These are phyloP conservation scores for Sycophaga agraensis DNA, from an alignment of 1,140 invertebrate species.

Conservation along the genomic window DNA sequence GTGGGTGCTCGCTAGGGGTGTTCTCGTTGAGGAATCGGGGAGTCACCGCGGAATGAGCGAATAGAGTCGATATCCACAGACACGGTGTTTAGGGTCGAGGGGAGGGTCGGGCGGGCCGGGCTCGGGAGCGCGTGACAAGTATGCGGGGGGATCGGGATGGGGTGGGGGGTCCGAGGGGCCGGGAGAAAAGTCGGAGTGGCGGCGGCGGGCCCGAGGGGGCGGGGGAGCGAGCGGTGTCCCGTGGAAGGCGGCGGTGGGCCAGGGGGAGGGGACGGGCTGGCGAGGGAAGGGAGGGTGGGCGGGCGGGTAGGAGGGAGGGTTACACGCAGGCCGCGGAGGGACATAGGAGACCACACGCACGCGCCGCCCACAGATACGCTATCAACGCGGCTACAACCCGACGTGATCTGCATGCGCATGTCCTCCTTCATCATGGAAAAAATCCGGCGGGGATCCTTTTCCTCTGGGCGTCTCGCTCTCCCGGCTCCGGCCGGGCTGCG, in stretches of 20 bases:
- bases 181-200: background rate
- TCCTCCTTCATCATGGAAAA: constrained; percentile 34
- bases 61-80: too few species aligned
- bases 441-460: constrained; percentile 11
- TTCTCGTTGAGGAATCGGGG: too few species aligned
- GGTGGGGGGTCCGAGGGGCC: background rate
- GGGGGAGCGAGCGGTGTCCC: background rate
- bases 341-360: constrained; percentile 55
- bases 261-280: background rate
- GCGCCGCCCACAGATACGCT: constrained; percentile 56
- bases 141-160: background rate
- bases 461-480: constrained; percentile 22
- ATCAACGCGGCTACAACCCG: constrained; percentile 50
- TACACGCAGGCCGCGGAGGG: constrained; percentile 30
- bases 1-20: too few species aligned
- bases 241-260: background rate
- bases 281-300: background rate
- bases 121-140: constrained; percentile 3
- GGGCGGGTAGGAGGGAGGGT: too few species aligned
- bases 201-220: background rate
- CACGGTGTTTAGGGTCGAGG: too few species aligned
- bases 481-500: too few species aligned
- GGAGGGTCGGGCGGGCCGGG: too few species aligned
- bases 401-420: constrained; percentile 56
- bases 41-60: too few species aligned